phyloP scores from a whole-genome alignment of 2,797 vertebrate genomes.

The Dermochelys coriacea region DNA sequence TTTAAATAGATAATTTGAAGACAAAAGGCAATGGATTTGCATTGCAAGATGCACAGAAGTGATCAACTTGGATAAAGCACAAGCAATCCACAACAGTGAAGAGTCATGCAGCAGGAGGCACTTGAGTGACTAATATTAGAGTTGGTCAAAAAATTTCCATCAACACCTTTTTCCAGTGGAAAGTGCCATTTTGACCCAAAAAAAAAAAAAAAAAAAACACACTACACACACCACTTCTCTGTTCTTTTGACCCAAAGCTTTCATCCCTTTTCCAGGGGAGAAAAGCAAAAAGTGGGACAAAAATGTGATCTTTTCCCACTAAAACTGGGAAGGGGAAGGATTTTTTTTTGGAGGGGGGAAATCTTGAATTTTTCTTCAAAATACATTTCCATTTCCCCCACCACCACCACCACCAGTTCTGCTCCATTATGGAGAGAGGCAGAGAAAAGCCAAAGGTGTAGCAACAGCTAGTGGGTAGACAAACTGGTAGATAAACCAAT shows the following conservation, averaged over 20 bases:
- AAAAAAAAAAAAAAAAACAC: too few relatives aligned
- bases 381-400: background rate
- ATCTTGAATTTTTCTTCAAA: background rate
- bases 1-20: conserved; percentile 25
- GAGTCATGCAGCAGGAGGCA: conserved; percentile 37
- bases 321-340: background rate
- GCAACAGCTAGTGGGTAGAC: background rate
- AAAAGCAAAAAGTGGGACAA: background rate
- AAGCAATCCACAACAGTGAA: conserved; percentile 48
- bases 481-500: background rate
- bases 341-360: too few relatives aligned
- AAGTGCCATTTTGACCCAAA: conserved; percentile 26
- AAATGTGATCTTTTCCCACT: background rate
- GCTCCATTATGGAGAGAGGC: background rate
- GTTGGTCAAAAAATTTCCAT: conserved; percentile 27
- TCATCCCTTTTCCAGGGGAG: background rate
- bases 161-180: conserved; percentile 45
- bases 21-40: background rate
- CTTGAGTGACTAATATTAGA: conserved; percentile 56
- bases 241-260: conserved; percentile 22
- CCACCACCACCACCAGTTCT: background rate
- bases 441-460: background rate
- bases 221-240: too few relatives aligned
- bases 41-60: background rate
- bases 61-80: conserved; percentile 24